These are phyloP conservation scores for Geotrypetes seraphini DNA, from an alignment of 2,797 vertebrate species.

Conservation along the genomic window DNA sequence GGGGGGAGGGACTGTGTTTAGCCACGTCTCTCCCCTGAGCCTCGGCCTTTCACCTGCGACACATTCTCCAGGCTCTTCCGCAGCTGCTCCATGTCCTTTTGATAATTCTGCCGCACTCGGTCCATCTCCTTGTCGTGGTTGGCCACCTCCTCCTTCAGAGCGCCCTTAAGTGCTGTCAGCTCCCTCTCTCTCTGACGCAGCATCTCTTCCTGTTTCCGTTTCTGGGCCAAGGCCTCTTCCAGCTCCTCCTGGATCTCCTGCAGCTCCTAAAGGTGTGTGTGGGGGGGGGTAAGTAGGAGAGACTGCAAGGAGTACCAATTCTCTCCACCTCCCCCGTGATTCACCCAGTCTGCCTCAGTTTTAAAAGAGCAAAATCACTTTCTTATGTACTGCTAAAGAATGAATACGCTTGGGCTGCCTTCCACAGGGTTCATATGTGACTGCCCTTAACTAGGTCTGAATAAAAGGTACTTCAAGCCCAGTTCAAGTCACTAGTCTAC, in stretches of 20 bases:
- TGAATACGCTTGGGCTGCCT: no score
- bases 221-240: conserved; percentile 52
- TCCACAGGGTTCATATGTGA: no score
- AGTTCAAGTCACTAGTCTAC: no score
- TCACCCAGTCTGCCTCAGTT: no score
- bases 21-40: no score
- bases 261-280: conserved; percentile 70
- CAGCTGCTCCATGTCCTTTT: conserved; percentile 74
- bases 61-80: conserved; percentile 77
- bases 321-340: no score
- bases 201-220: conserved; percentile 71
- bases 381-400: no score
- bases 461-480: no score
- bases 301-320: no score
- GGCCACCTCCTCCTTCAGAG: conserved; percentile 86
- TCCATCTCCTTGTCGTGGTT: conserved; percentile 80
- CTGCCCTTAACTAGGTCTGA: no score
- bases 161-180: conserved; percentile 82
- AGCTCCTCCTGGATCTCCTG: conserved; percentile 61
- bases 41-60: conserved; percentile 57
- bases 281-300: background rate
- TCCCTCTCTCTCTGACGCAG: conserved; percentile 76
- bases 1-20: no score
- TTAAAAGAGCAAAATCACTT: no score
- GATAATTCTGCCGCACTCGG: conserved; percentile 71